Evolutionary conservation across 2,797 vertebrate genomes (phyloP), one percentile per base, ranked within the genome.

Genomic region (Gephyroberyx darwinii): DNA sequence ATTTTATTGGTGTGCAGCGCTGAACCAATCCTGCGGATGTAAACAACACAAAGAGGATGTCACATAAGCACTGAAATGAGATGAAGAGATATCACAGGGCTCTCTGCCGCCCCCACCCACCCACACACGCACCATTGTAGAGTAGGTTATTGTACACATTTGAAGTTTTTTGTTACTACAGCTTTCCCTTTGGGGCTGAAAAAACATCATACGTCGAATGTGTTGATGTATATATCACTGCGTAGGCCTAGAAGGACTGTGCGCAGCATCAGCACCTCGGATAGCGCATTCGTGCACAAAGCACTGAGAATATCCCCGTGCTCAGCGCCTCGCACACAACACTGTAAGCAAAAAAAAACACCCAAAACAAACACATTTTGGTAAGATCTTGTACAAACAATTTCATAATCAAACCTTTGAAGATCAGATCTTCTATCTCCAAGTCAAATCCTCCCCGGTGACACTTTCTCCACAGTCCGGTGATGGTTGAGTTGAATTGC

Each of bases 391-490:
- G 58, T 1, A 9, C 14, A 30, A 43, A 54, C 19, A 35, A 60
- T 17, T 3, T 17, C 12, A 19, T 39, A 64, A 45, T 45, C 73
- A 81, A 81, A 97, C 96, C 96, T 96, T 95, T 96, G 75, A 93
- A 94, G 84, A 96, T 96, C 58, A 95, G 90, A 87, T 96, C 96
- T 88, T 97, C 96, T 37, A 93, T 96, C 85, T 96, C 96, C 82
- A 94, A 83, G 85, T 96, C 96, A 78, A 94, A 97, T 2, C 95
- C 96, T 63, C 93, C 93, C 22, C 96, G 93, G 80, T 96, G 96
- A 75, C 96, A 96, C 92, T 93, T 95, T 72, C 93, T 94, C 96
- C 96, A 96, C 80, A 97, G 94, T 54, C 96, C 96, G 68, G 95
- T 95, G 53, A 95, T 91, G 72, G 96, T 96, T 71, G 96, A 96